Percentiles rank a stretch among this genome's conserved stretches.
Evolutionary conservation across 2,797 vertebrate species (phyloP).

Genomic region (Spinibarbus caldwelli): DNA sequence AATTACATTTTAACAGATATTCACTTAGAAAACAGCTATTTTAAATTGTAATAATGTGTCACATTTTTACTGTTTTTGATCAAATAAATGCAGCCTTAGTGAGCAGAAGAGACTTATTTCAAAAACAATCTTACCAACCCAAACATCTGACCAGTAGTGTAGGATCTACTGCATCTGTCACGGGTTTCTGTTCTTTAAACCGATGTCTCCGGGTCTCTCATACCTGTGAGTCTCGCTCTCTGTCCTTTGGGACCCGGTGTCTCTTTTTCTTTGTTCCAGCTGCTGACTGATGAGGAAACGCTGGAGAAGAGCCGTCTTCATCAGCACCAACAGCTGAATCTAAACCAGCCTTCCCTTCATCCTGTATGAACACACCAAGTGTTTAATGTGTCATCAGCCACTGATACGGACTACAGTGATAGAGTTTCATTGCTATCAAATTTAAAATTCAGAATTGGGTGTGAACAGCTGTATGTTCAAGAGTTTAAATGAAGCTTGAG

Average conservation of each 20-base stretch:
- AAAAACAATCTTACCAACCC: neutral
- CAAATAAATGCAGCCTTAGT: neutral
- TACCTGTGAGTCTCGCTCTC: conserved; percentile 78
- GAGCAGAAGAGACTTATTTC: too few species aligned
- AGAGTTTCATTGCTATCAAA: neutral
- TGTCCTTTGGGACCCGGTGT: conserved; percentile 76
- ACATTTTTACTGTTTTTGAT: too few species aligned
- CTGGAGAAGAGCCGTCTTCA: conserved; percentile 69
- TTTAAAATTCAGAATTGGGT: neutral
- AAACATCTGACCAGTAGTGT: neutral
- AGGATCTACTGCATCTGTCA: neutral
- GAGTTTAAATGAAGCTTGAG: neutral
- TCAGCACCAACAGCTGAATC: conserved; percentile 69
- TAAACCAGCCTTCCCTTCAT: conserved; percentile 70
- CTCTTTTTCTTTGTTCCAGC: conserved; percentile 76
- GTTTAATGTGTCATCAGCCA: neutral
- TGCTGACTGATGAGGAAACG: conserved; percentile 65
- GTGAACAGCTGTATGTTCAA: too few species aligned
- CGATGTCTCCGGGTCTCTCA: neutral
- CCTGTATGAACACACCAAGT: conserved; percentile 61
- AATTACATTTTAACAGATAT: neutral
- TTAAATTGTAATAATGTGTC: too few species aligned
- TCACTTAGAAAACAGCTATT: too few species aligned
- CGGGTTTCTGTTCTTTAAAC: neutral
- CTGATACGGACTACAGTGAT: neutral